Evolutionary conservation across 2,888 invertebrate genomes (phyloP).

Genomic region (Auanema sp.): DNA sequence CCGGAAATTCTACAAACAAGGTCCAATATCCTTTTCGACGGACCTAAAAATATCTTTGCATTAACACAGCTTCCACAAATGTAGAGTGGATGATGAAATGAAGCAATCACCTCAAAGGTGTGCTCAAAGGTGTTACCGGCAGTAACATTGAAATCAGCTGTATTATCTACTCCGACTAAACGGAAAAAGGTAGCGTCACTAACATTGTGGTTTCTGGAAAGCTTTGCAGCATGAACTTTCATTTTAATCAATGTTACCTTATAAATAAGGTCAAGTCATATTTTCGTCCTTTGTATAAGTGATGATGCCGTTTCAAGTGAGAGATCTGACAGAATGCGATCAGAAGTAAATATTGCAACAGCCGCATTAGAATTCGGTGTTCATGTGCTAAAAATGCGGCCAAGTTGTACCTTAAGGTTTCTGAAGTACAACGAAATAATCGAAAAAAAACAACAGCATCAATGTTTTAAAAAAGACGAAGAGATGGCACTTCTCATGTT

Average conservation of each 20-base stretch:
- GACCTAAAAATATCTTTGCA: slow-evolving; percentile 37
- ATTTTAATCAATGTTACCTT: slow-evolving; percentile 28
- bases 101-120: slow-evolving; percentile 53
- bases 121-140: slow-evolving; percentile 62
- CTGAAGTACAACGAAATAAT: background rate
- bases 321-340: slow-evolving; percentile 14
- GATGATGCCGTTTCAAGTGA: slow-evolving; percentile 11
- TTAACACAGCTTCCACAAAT: no score
- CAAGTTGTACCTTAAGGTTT: background rate
- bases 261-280: slow-evolving; percentile 61
- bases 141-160: slow-evolving; percentile 60
- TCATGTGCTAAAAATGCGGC: background rate
- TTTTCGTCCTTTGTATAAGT: slow-evolving; percentile 48
- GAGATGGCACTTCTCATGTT: background rate
- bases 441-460: background rate
- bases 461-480: background rate
- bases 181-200: slow-evolving; percentile 62
- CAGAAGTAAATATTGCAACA: slow-evolving; percentile 19
- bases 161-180: slow-evolving; percentile 62
- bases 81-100: background rate
- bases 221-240: background rate
- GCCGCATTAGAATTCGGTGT: slow-evolving; percentile 16
- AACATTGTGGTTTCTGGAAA: slow-evolving; percentile 61
- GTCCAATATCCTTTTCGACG: slow-evolving; percentile 63
- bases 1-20: slow-evolving; percentile 63